Evolutionary conservation across 2,888 invertebrate species (phyloP), one percentile per base, ranked within the genome.

Genomic region (Podotricha telesiphe): DNA sequence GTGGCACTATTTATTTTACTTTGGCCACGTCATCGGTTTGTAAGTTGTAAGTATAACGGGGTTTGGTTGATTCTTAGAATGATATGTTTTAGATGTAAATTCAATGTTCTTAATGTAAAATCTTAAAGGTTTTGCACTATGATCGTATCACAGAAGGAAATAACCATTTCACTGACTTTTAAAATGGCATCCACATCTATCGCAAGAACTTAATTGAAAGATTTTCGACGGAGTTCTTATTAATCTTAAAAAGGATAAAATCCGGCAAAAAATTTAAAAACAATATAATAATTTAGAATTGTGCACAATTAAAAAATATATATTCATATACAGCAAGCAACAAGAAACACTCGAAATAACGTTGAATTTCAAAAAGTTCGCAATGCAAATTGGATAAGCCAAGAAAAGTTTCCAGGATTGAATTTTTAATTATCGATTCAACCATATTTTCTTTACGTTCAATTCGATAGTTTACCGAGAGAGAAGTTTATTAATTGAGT

Each of bases 401-500:
- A 50, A 72, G 73, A 68, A 70, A 72, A 74, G 55, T 72, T 67
- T 55, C 58, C 59, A 48, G 64, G 56, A 69, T 72, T 71, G 70
- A 69, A 72, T 72, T 65, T 68, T 67, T 68, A 69, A 68, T 70
- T 66, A 74, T 72, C 70, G 72, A 62, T 61, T 53, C 53, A 58
- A 65, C 68, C 65, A 71, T 69, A 73, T 65, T 73, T 69, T 70
- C 73, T 76, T 72, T 67, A 64, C 73, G 76, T 74, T 73, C 70
- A 73, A 74, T 73, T 66, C 75, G 74, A 80, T 80, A 80, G 78
- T 79, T 78, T 76, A 74, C 75, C 73, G 72, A 70, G 73, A 80
- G 81, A 77, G 80, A 82, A 85, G 80, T 85, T 85, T 80, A 85
- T 81, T 88, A 89, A 90, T 87, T 86, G 85, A 87, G 86, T 89